Percentiles rank a stretch among this genome's conserved stretches.
Conservation (phyloP, 2,113 vertebrate genomes). For the Neofelis nebulosa region DNA sequence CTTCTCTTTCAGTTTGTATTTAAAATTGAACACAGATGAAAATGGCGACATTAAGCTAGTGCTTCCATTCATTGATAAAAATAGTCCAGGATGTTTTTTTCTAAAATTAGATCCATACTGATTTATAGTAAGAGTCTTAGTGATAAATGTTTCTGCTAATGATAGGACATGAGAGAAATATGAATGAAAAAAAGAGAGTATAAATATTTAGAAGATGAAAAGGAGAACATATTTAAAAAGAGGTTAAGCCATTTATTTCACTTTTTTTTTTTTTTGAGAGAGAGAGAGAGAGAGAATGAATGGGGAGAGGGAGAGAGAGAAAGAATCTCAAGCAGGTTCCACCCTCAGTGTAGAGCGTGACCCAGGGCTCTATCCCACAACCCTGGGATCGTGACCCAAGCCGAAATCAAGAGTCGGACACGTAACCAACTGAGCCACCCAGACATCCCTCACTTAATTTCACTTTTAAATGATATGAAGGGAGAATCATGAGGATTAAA, state of each 20-base stretch:
- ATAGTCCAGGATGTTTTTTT: neutral
- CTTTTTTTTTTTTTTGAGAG: neutral
- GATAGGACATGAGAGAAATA: neutral
- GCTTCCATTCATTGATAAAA: neutral
- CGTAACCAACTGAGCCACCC: no score
- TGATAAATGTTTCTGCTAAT: constrained; percentile 22
- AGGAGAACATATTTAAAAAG: neutral
- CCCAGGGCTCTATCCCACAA: no score
- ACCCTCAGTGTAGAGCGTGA: no score
- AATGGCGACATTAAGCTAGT: neutral
- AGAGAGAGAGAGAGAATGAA: no score
- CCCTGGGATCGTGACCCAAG: no score
- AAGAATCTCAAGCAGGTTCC: no score
- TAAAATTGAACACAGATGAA: neutral
- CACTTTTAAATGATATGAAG: neutral
- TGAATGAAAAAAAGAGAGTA: neutral
- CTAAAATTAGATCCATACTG: constrained; percentile 33
- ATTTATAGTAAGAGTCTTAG: neutral
- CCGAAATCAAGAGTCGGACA: no score
- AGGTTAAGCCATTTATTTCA: neutral
- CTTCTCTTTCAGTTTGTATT: neutral
- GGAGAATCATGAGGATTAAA: neutral
- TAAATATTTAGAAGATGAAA: neutral
- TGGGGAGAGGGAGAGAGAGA: no score
- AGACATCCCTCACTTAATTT: neutral